Conservation (phyloP, 2,888 invertebrate species). For the Tachina grossa region DNA sequence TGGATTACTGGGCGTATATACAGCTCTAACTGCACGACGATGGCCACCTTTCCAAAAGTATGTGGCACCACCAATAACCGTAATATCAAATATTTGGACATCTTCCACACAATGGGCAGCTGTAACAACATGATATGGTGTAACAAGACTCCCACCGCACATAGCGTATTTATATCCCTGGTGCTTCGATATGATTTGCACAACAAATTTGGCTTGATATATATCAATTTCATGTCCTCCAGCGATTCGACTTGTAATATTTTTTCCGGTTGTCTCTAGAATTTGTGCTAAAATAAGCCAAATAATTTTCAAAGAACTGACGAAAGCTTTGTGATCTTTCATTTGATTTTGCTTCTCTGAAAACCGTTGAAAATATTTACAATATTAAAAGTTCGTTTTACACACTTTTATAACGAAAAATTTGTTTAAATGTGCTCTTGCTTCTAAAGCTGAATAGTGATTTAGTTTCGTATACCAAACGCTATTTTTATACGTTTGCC, state of each 20-base stretch:
- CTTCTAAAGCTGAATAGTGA: background rate
- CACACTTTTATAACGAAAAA: background rate
- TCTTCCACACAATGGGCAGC: constrained; percentile 7
- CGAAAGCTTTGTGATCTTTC: background rate
- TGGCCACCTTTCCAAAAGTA: background rate
- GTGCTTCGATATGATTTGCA: background rate
- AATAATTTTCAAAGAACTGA: background rate
- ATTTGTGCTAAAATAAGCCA: background rate
- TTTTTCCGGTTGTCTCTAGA: background rate
- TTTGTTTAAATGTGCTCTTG: background rate
- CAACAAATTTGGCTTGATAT: constrained; percentile 14
- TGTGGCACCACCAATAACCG: constrained; percentile 12
- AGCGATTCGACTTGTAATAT: background rate
- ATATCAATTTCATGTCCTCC: background rate
- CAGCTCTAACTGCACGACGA: background rate
- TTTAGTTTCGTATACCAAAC: no score
- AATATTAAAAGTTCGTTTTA: background rate
- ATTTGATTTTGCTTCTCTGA: background rate
- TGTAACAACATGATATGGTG: constrained; percentile 10
- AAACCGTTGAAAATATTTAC: background rate
- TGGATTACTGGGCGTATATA: background rate
- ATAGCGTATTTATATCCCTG: background rate
- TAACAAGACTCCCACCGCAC: constrained; percentile 21
- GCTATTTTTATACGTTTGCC: background rate
- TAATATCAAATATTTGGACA: background rate